Conservation (phyloP, 2,797 vertebrate genomes). For the Molossus molossus region DNA sequence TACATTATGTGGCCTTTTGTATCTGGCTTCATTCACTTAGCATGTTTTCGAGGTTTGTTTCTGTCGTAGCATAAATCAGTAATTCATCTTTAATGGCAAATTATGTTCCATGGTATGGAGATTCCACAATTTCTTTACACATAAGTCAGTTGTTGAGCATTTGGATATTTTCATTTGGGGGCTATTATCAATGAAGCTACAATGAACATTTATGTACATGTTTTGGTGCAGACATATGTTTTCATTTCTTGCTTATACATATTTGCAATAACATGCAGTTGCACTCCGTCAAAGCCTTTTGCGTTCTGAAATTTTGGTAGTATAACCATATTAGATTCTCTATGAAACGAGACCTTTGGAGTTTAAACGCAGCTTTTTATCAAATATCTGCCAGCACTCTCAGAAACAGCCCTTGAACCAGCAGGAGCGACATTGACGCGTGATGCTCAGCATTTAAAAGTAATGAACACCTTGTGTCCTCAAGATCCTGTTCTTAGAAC, state of each 20-base stretch:
- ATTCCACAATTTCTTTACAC: background rate
- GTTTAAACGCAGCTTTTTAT: slow-evolving; percentile 58
- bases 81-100: slow-evolving; percentile 18
- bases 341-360: background rate
- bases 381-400: slow-evolving; percentile 60
- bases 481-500: slow-evolving; percentile 25
- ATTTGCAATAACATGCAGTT: slow-evolving; percentile 25
- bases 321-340: background rate
- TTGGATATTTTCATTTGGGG: background rate
- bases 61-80: background rate
- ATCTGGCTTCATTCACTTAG: background rate
- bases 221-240: background rate
- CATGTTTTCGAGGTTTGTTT: background rate
- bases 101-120: background rate
- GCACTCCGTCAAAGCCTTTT: background rate
- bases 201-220: background rate
- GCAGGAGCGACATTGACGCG: slow-evolving; percentile 51
- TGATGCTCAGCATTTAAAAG: slow-evolving; percentile 77
- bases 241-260: slow-evolving; percentile 10
- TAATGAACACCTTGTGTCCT: slow-evolving; percentile 74
- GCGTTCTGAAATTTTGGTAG: background rate
- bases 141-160: background rate
- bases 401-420: slow-evolving; percentile 65
- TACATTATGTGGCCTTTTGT: background rate
- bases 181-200: background rate